These are phyloP conservation scores for Eurois occulta DNA, from an alignment of 2,888 invertebrate genomes.

Conservation along the genomic window DNA sequence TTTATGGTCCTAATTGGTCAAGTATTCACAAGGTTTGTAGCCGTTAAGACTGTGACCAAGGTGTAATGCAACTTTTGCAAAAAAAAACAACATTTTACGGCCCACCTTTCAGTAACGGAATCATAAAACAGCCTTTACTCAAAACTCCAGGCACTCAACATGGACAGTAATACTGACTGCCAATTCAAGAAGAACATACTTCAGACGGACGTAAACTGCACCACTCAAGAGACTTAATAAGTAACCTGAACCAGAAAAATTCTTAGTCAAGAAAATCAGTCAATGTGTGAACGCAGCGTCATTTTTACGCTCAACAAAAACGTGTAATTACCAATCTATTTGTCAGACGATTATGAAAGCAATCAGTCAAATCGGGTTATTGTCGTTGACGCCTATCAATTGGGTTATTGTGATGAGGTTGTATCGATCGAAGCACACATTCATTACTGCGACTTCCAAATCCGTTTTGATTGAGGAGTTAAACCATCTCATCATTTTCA, in stretches of 20 bases:
- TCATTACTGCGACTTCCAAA: background rate
- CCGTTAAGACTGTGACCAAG: background rate
- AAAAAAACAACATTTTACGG: too few species aligned
- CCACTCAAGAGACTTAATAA: too few species aligned
- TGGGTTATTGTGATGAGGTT: constrained; percentile 12
- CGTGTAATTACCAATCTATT: background rate
- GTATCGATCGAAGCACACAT: background rate
- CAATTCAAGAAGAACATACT: background rate
- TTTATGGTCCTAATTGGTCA: background rate
- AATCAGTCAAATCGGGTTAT: constrained; percentile 19
- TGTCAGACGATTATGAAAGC: constrained; percentile 16
- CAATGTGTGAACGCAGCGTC: background rate
- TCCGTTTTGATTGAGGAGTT: background rate
- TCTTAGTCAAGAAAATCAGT: background rate
- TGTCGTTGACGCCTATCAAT: background rate
- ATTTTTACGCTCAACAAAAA: background rate
- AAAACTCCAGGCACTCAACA: background rate
- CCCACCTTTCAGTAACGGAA: too few species aligned
- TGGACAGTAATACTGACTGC: background rate
- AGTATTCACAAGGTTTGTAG: background rate
- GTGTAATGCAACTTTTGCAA: too few species aligned
- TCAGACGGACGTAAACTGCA: too few species aligned
- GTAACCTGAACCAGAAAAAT: background rate
- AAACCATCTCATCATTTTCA: background rate
- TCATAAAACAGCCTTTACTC: background rate